Percentiles rank a stretch among this genome's conserved stretches.
phyloP scores from a whole-genome alignment of 2,888 invertebrate genomes.

The Trichogramma dendrolimi region DNA sequence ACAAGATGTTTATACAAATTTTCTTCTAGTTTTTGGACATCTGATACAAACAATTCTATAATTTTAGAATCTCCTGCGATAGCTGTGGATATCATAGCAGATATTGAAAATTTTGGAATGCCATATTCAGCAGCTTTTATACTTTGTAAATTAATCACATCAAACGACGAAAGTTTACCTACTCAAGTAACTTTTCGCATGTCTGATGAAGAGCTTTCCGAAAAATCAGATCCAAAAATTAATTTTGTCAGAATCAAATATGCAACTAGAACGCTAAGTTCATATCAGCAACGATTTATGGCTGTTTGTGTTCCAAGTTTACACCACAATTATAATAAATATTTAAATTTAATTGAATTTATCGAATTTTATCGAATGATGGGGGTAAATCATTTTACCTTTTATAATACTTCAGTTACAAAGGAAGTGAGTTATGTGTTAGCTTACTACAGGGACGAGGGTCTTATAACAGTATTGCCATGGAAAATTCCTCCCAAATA shows the following conservation, averaged over 20 bases:
- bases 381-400: conserved; percentile 54
- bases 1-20: conserved; percentile 33
- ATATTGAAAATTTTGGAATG: conserved; percentile 32
- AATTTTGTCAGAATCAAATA: conserved; percentile 17
- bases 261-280: neutral
- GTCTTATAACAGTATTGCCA: conserved; percentile 47
- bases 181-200: conserved; percentile 29
- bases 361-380: conserved; percentile 54
- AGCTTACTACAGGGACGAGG: conserved; percentile 43
- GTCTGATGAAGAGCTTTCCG: no score
- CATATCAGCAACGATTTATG: conserved; percentile 32
- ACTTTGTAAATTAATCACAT: conserved; percentile 30
- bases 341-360: conserved; percentile 52
- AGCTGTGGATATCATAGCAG: conserved; percentile 27
- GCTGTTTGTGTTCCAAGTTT: conserved; percentile 52
- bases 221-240: neutral
- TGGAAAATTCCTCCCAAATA: conserved; percentile 48
- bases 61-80: conserved; percentile 21
- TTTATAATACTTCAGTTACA: conserved; percentile 50
- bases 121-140: conserved; percentile 32
- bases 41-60: neutral
- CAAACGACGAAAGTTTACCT: conserved; percentile 26
- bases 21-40: neutral
- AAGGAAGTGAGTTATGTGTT: conserved; percentile 47
- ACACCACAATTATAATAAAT: conserved; percentile 51